These are phyloP conservation scores for Aurelia coerulea DNA, from an alignment of 30 jellyfish, hydroid and myxozoan species.

Conservation along the genomic window DNA sequence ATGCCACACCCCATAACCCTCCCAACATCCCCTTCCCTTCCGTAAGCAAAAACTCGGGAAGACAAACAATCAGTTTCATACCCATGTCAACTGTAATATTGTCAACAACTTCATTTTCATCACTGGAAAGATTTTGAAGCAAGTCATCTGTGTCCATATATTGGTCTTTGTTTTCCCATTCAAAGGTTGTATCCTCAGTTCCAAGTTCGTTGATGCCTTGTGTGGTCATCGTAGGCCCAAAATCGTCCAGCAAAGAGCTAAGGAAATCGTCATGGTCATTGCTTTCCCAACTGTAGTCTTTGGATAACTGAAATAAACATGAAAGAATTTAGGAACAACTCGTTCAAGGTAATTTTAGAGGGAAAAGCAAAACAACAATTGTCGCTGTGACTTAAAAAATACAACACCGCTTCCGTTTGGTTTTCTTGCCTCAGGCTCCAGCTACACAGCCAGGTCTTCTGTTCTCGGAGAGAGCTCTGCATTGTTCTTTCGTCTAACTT, in stretches of 20 bases:
- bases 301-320: slow-evolving; percentile 37
- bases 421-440: too few species aligned
- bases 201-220: slow-evolving; percentile 34
- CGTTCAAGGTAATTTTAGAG: too few species aligned
- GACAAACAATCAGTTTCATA: not conserved
- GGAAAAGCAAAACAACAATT: too few species aligned
- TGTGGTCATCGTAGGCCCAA: slow-evolving; percentile 49
- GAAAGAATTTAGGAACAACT: not conserved
- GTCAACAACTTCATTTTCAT: slow-evolving; percentile 71
- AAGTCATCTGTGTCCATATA: slow-evolving; percentile 58
- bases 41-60: too few species aligned
- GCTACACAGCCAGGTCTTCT: too few species aligned
- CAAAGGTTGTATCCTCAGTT: slow-evolving; percentile 40
- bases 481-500: too few species aligned
- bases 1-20: too few species aligned
- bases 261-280: slow-evolving; percentile 41
- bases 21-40: too few species aligned
- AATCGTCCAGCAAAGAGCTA: slow-evolving; percentile 58
- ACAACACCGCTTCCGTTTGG: too few species aligned
- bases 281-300: slow-evolving; percentile 52
- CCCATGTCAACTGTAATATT: slow-evolving; percentile 82
- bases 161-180: slow-evolving; percentile 22
- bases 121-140: slow-evolving; percentile 37
- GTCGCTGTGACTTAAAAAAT: too few species aligned
- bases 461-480: too few species aligned